Percentiles rank a stretch among this genome's conserved stretches.
These are phyloP conservation scores for Phrynosoma blainvillii DNA, from an alignment of 2,113 vertebrate genomes.

Conservation along the genomic window DNA sequence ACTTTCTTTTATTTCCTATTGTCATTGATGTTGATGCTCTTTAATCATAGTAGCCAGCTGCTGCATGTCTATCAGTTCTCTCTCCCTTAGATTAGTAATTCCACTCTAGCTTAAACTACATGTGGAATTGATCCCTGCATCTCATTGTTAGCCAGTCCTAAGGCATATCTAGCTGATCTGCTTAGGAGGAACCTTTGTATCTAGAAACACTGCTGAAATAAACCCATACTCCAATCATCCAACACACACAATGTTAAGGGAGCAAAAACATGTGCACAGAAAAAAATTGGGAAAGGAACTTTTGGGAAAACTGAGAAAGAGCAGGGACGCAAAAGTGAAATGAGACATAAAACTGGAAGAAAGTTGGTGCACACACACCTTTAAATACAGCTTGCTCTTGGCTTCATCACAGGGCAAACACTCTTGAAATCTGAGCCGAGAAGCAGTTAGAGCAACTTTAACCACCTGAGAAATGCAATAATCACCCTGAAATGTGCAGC, in stretches of 20 bases:
- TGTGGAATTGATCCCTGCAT: neutral
- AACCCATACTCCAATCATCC: neutral
- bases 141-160: neutral
- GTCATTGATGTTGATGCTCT: too few relatives aligned
- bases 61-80: too few relatives aligned
- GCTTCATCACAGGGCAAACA: conserved; percentile 68
- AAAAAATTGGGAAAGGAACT: neutral
- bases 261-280: neutral
- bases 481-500: conserved; percentile 72
- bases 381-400: conserved; percentile 65
- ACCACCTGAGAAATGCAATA: conserved; percentile 74
- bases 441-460: conserved; percentile 76
- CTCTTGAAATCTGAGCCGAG: conserved; percentile 71
- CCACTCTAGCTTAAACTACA: neutral
- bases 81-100: too few relatives aligned
- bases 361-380: conserved; percentile 1
- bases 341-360: conserved; percentile 8
- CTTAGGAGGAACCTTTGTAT: neutral
- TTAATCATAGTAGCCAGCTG: too few relatives aligned
- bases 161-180: neutral
- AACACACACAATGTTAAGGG: too few relatives aligned
- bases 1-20: too few relatives aligned
- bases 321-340: conserved; percentile 4
- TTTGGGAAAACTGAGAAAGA: neutral
- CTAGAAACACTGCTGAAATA: neutral